Evolutionary conservation across 2,797 vertebrate species (phyloP).

Genomic region (Danio tinwini): DNA sequence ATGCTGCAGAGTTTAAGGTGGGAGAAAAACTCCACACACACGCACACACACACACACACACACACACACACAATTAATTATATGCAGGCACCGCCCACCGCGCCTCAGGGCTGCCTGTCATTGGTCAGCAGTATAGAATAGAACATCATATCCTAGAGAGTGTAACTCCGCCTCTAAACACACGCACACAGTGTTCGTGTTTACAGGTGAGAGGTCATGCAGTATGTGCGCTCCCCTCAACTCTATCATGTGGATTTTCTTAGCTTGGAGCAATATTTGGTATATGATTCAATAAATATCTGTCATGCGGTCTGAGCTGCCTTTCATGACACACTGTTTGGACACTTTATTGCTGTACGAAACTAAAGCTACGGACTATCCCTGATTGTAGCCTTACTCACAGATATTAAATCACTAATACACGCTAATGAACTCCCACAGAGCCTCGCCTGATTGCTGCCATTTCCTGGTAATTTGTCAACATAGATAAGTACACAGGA

Average conservation of each 20-base stretch:
- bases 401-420: background rate
- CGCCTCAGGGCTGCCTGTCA: constrained; percentile 23
- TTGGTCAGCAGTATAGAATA: constrained; percentile 28
- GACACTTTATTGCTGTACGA: background rate
- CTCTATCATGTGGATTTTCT: background rate
- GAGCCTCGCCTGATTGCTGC: background rate
- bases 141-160: background rate
- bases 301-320: background rate
- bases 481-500: background rate
- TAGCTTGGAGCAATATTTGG: background rate
- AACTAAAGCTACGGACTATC: background rate
- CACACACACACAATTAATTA: background rate
- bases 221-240: no score
- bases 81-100: constrained; percentile 59
- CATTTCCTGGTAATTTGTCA: background rate
- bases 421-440: background rate
- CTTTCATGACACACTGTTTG: background rate
- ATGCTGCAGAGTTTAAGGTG: background rate
- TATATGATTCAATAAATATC: background rate
- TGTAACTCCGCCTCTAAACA: background rate
- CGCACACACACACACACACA: background rate
- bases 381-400: background rate
- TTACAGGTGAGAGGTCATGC: background rate
- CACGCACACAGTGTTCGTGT: background rate
- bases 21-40: background rate